Evolutionary conservation across 2,888 invertebrate species (phyloP), one percentile per base, ranked within the genome.

Genomic region (Pheosia gnoma): DNA sequence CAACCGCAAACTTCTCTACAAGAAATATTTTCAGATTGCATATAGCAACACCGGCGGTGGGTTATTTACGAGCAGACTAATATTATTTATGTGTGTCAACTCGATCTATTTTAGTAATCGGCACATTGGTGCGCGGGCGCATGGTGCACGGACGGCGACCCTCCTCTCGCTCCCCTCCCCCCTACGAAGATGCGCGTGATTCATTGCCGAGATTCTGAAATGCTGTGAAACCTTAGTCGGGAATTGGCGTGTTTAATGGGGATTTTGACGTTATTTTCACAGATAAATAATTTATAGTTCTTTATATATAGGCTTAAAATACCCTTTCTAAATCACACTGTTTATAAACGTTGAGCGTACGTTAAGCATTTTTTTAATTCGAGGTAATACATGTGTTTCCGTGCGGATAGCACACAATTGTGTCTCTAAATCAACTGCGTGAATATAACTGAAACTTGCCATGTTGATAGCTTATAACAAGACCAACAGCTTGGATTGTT

Each of bases 1-100:
- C 36, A 11, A 5, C 3, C 3, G 45, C 25, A 36, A 45, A 11
- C 36, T 36, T 57, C 11, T 43, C 11, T 8, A 25, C 11, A 5
- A 9, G 13, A 11, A 11, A 38, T 45, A 45, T 43, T 57, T 36
- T 57, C 57, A 43, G 25, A 13, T 57, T 57, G 57, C 57, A 57
- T 57, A 45, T 57, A 36, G 57, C 57, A 57, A 57, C 56, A 56
- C 57, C 45, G 25, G 62, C 67, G 52, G 57, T 56, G 65, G 63
- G 77, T 81, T 86, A 86, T 91, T 89, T 89, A 88, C 83, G 87
- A 89, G 72, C 78, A 65, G 70, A 80, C 86, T 84, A 86, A 88
- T 88, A 91, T 89, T 90, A 89, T 91, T 91, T 89, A 90, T 91
- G 88, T 91, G 88, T 92, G 93, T 92, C 92, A 93, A 91, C 91